phyloP scores from a whole-genome alignment of 2,797 vertebrate genomes.

The Pempheris klunzingeri region DNA sequence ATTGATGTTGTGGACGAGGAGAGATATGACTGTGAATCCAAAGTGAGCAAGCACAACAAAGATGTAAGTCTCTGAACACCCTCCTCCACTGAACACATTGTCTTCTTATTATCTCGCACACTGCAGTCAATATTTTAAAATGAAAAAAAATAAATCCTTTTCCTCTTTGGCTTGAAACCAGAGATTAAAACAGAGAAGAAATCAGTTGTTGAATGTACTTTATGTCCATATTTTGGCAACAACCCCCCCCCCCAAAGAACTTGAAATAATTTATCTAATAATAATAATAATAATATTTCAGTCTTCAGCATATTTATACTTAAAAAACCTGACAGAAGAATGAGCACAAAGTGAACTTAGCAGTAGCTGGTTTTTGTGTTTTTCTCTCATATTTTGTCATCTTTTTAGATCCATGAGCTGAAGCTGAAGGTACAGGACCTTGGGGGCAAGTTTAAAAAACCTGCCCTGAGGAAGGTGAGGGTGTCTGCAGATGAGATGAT shows the following conservation, averaged over 20 bases:
- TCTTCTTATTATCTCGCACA: not conserved
- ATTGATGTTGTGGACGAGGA: constrained; percentile 86
- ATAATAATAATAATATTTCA: not conserved
- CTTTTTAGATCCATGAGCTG: constrained; percentile 85
- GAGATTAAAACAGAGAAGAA: not conserved
- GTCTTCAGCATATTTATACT: not conserved
- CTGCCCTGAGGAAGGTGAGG: constrained; percentile 86
- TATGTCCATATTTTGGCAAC: not conserved
- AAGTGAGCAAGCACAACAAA: constrained; percentile 87
- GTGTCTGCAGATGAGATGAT: constrained; percentile 90
- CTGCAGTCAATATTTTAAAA: constrained; percentile 25
- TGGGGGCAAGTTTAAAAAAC: constrained; percentile 88
- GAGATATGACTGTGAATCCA: constrained; percentile 85
- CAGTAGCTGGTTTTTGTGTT: not conserved
- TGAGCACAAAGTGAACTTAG: not conserved
- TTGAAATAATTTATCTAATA: no score
- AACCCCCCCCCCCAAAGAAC: no score
- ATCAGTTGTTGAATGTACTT: not conserved
- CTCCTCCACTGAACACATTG: not conserved
- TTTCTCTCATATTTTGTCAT: not conserved
- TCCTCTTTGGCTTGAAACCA: not conserved
- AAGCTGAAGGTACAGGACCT: constrained; percentile 87
- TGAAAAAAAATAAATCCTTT: not conserved
- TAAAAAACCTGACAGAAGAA: not conserved
- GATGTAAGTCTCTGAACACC: constrained; percentile 79